Evolutionary conservation across 1,140 invertebrate species (phyloP).

Genomic region (Brachystomella parvula): DNA sequence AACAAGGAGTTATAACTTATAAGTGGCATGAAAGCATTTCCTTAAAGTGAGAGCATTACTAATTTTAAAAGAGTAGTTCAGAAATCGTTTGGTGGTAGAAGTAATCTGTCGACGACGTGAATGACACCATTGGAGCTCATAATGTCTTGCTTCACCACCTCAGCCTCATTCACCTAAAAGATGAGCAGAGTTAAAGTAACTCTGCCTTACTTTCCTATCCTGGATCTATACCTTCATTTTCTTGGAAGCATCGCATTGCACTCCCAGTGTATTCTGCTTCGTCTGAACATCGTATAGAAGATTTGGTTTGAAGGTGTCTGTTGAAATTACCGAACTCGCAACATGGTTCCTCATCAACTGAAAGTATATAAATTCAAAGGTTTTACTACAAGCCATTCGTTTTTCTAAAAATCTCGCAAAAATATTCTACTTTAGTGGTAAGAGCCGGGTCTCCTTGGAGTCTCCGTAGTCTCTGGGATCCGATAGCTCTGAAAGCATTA

Average conservation of each 20-base stretch:
- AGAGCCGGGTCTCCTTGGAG: constrained; percentile 42
- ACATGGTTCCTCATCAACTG: constrained; percentile 46
- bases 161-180: constrained; percentile 44
- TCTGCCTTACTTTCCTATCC: not conserved
- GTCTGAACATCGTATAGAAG: constrained; percentile 44
- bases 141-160: constrained; percentile 47
- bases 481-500: constrained; percentile 43
- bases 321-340: constrained; percentile 43
- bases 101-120: constrained; percentile 50
- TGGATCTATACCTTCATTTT: constrained; percentile 36
- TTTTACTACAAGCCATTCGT: too few species aligned
- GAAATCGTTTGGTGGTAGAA: constrained; percentile 41
- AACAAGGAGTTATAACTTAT: too few species aligned
- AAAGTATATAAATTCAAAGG: constrained; percentile 14
- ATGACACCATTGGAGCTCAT: constrained; percentile 52
- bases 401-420: not conserved
- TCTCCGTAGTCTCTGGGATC: constrained; percentile 36
- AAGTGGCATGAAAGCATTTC: too few species aligned
- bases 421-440: constrained; percentile 41
- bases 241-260: constrained; percentile 35
- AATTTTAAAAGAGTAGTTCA: too few species aligned
- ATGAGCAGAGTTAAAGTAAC: not conserved
- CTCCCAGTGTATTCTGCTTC: constrained; percentile 37
- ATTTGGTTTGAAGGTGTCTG: constrained; percentile 43
- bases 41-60: too few species aligned